A percentile compares a stretch with the other conserved stretches of the same genome.
Conservation (phyloP, 2,888 invertebrate species). For the Clostera curtula region DNA sequence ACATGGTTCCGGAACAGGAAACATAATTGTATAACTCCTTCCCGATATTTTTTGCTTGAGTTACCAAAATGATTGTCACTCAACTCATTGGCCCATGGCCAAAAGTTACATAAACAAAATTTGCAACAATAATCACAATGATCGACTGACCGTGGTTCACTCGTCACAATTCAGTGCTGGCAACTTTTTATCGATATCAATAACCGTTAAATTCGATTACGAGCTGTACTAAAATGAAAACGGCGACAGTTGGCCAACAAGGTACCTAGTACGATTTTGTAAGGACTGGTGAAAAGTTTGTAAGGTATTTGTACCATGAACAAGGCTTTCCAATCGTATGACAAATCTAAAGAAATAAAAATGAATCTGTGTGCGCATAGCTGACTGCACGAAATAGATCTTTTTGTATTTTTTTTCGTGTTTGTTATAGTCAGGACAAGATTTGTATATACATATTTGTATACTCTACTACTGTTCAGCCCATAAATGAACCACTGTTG, state of each 20-base stretch:
- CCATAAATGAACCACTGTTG: too few species aligned
- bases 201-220: constrained; percentile 68
- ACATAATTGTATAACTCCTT: background rate
- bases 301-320: too few species aligned
- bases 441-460: too few species aligned
- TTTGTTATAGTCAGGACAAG: too few species aligned
- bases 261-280: constrained; percentile 17
- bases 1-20: too few species aligned
- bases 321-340: too few species aligned
- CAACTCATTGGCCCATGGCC: constrained; percentile 9
- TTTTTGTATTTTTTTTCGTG: too few species aligned
- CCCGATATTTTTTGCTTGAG: background rate
- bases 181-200: constrained; percentile 45
- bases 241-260: constrained; percentile 45
- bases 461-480: too few species aligned
- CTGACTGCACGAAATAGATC: too few species aligned
- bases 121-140: constrained; percentile 21
- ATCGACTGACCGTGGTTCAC: constrained; percentile 38
- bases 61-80: constrained; percentile 2
- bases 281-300: constrained; percentile 7
- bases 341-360: too few species aligned
- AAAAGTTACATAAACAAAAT: constrained; percentile 11
- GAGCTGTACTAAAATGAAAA: constrained; percentile 50
- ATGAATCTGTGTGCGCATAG: too few species aligned
- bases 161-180: constrained; percentile 36